A percentile compares a stretch with the other conserved stretches of the same genome.
These are phyloP conservation scores for Spheniscus mendiculus DNA, from an alignment of 2,113 vertebrate species.

Conservation along the genomic window DNA sequence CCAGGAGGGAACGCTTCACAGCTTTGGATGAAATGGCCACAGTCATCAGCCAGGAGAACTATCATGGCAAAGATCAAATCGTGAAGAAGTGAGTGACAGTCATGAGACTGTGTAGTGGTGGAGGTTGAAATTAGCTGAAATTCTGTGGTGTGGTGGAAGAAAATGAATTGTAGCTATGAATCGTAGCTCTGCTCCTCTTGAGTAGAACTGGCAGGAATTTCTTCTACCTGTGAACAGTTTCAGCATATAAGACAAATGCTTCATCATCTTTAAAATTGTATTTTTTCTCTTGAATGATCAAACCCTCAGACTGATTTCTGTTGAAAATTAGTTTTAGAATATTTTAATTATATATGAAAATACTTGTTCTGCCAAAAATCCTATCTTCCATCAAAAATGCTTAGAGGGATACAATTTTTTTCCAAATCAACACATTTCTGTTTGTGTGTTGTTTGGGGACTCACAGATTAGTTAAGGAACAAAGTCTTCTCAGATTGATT, in stretches of 20 bases:
- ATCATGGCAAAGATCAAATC: constrained; percentile 81
- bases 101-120: no score
- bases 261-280: neutral
- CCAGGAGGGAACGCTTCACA: constrained; percentile 82
- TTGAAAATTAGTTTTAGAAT: neutral
- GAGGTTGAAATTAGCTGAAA: neutral
- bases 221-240: neutral
- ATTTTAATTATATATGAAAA: neutral
- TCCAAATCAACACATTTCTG: neutral
- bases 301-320: neutral
- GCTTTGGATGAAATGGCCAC: constrained; percentile 80
- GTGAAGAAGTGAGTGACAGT: constrained; percentile 69
- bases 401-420: neutral
- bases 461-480: neutral
- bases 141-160: neutral
- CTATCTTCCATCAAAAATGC: neutral
- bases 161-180: neutral
- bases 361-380: neutral
- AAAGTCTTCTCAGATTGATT: neutral
- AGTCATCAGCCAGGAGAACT: constrained; percentile 79
- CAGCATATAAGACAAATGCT: neutral
- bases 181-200: neutral
- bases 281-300: neutral
- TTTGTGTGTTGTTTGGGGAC: neutral
- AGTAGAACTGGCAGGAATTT: neutral